These are phyloP conservation scores for Pseudomyrmex sp. DNA, from an alignment of 1,140 invertebrate species.

Conservation along the genomic window DNA sequence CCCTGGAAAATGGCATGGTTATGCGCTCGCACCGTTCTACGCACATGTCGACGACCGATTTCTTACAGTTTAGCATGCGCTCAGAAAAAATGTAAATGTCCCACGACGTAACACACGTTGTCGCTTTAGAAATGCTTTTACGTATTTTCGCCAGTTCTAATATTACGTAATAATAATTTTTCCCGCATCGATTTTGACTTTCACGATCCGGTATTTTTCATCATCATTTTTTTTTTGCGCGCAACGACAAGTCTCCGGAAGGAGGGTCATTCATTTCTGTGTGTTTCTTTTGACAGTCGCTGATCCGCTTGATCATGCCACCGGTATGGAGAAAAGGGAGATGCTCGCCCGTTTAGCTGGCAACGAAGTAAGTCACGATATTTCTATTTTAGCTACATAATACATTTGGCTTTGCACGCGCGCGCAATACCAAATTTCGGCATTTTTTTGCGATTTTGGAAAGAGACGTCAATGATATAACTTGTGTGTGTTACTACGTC, in stretches of 20 bases:
- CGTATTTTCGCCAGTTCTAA: conserved; percentile 1
- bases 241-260: background rate
- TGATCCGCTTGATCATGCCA: conserved; percentile 96
- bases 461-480: background rate
- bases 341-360: conserved; percentile 93
- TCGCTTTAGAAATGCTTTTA: background rate
- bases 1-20: conserved; percentile 86
- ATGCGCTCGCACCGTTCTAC: conserved; percentile 84
- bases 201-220: too few species aligned
- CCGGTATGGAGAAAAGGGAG: conserved; percentile 96
- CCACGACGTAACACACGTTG: background rate
- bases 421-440: background rate
- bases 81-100: conserved; percentile 78
- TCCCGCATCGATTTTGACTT: conserved; percentile 25
- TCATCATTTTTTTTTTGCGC: background rate
- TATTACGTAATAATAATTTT: conserved; percentile 78
- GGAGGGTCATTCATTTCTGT: conserved; percentile 35
- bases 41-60: conserved; percentile 84
- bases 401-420: background rate
- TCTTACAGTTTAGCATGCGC: conserved; percentile 79
- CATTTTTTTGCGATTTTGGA: background rate
- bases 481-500: background rate
- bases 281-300: conserved; percentile 87
- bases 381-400: background rate
- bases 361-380: conserved; percentile 89